Conservation (phyloP, 2,888 invertebrate genomes). For the Drosophila histrio region DNA sequence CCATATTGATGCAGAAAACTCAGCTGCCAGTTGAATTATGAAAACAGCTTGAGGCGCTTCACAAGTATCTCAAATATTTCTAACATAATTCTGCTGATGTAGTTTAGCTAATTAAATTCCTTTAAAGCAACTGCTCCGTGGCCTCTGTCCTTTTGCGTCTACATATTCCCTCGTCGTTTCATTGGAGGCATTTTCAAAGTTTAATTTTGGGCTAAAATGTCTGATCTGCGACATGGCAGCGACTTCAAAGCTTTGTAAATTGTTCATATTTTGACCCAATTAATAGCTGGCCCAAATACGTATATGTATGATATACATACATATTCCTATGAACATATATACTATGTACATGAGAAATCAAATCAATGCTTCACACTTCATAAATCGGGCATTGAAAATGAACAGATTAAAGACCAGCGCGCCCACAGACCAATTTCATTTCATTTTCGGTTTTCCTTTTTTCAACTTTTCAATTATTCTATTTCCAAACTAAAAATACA, state of each 20-base stretch:
- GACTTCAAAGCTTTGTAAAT: constrained; percentile 66
- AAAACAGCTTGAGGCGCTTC: constrained; percentile 38
- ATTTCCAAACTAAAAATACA: constrained; percentile 64
- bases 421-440: constrained; percentile 26
- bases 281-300: constrained; percentile 39
- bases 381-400: constrained; percentile 72
- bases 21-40: constrained; percentile 67
- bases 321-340: not conserved
- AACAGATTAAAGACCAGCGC: constrained; percentile 67
- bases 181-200: constrained; percentile 46
- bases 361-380: constrained; percentile 76
- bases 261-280: constrained; percentile 62
- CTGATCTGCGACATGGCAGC: not conserved
- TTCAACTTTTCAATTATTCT: constrained; percentile 9
- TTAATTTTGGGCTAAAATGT: constrained; percentile 19
- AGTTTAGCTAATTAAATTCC: constrained; percentile 42
- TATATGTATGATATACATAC: not conserved
- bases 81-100: constrained; percentile 3
- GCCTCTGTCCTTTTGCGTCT: not conserved
- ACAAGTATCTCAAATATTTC: not conserved
- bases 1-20: constrained; percentile 66
- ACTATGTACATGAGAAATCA: constrained; percentile 49
- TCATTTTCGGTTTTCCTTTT: constrained; percentile 17
- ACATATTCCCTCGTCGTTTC: not conserved
- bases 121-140: not conserved